Percentiles rank a stretch among this genome's conserved stretches.
Conservation (phyloP, 2,113 vertebrate genomes). For the Bambusicola thoracicus region DNA sequence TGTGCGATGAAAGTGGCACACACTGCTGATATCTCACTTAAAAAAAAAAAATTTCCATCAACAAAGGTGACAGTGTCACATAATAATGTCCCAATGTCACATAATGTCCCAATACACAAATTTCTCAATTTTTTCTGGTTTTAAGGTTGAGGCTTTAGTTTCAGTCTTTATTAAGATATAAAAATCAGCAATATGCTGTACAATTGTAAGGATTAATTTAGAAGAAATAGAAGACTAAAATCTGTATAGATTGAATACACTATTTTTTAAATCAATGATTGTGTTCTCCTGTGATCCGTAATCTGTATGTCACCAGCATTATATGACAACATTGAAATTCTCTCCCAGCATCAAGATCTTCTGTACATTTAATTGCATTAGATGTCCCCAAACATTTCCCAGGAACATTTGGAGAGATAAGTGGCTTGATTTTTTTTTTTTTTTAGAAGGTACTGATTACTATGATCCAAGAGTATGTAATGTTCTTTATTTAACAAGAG, state of each 20-base stretch:
- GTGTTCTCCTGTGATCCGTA: not conserved
- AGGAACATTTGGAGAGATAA: not conserved
- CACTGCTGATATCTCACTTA: not conserved
- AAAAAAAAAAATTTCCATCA: not conserved
- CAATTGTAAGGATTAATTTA: not conserved
- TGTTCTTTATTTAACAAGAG: not conserved
- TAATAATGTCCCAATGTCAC: not conserved
- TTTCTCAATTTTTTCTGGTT: not conserved
- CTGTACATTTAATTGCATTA: not conserved
- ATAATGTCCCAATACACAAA: not conserved
- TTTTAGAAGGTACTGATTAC: not conserved
- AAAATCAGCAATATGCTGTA: not conserved
- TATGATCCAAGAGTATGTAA: not conserved
- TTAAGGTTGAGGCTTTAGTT: not conserved
- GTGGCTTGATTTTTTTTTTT: not conserved
- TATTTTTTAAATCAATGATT: not conserved
- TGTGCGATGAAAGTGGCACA: not conserved
- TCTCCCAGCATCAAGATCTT: not conserved
- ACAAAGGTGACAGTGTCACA: not conserved
- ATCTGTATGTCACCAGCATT: not conserved
- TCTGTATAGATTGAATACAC: not conserved
- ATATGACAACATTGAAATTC: not conserved
- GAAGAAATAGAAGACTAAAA: not conserved
- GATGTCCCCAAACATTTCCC: not conserved
- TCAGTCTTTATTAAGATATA: not conserved